Conservation (phyloP, 2,888 invertebrate species). For the Physocephala rufipes region DNA sequence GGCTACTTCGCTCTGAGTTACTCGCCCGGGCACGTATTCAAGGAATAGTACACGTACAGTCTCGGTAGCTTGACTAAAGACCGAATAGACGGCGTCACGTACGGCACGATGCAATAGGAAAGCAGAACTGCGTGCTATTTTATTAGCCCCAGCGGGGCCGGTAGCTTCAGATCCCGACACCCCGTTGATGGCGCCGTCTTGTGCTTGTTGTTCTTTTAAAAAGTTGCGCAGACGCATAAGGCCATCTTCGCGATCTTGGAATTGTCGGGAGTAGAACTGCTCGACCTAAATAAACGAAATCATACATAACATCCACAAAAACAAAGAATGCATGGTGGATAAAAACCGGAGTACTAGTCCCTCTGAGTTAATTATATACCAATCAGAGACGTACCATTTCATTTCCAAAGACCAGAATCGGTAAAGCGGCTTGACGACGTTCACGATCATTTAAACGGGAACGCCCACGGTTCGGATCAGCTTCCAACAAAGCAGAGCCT, state of each 20-base stretch:
- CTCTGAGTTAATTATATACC: neutral
- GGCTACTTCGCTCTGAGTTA: constrained; percentile 82
- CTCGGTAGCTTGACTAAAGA: constrained; percentile 85
- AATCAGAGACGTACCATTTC: constrained; percentile 73
- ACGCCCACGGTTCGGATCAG: constrained; percentile 65
- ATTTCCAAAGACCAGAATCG: constrained; percentile 90
- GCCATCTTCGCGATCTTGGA: constrained; percentile 88
- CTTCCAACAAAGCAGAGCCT: constrained; percentile 66
- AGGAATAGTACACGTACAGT: constrained; percentile 81
- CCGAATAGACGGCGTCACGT: constrained; percentile 88
- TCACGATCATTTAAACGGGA: constrained; percentile 79
- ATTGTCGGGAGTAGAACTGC: constrained; percentile 90
- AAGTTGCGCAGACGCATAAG: constrained; percentile 71
- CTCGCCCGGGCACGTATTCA: constrained; percentile 86
- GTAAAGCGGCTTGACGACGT: constrained; percentile 85
- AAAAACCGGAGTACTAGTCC: too few species aligned
- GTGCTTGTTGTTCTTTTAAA: constrained; percentile 61
- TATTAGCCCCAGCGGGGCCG: constrained; percentile 68
- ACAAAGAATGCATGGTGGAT: neutral
- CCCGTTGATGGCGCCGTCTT: constrained; percentile 43
- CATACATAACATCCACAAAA: neutral
- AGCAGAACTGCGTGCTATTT: constrained; percentile 83
- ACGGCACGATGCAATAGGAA: constrained; percentile 81
- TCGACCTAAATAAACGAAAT: constrained; percentile 73
- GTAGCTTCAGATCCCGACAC: constrained; percentile 46